Conservation (phyloP, 2,888 invertebrate species). For the Bombylius major region DNA sequence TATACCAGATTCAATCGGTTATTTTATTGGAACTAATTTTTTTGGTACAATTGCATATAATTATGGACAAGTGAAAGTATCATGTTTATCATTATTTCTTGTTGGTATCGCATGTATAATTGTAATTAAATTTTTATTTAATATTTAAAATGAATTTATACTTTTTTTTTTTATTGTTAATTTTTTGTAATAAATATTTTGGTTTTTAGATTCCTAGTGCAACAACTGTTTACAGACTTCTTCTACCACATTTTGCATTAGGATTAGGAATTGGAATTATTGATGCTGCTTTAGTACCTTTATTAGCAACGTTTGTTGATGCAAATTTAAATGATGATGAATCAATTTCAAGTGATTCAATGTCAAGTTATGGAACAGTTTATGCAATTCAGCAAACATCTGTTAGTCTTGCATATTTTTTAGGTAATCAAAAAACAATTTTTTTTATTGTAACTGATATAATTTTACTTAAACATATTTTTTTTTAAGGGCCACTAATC, state of each 20-base stretch:
- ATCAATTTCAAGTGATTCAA: conserved; percentile 17
- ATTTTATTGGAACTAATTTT: conserved; percentile 67
- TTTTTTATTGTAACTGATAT: neutral
- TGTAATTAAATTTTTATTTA: conserved; percentile 34
- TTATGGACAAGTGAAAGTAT: conserved; percentile 51
- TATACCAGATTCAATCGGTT: conserved; percentile 74
- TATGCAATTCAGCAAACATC: conserved; percentile 74
- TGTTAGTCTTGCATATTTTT: conserved; percentile 65
- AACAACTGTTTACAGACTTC: conserved; percentile 45
- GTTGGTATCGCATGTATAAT: conserved; percentile 50
- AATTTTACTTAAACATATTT: no score
- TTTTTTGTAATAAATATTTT: no score
- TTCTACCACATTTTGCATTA: conserved; percentile 64
- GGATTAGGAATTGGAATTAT: conserved; percentile 69
- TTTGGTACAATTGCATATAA: conserved; percentile 54
- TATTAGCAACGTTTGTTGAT: conserved; percentile 62
- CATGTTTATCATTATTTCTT: conserved; percentile 47
- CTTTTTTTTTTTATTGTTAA: neutral
- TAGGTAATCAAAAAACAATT: conserved; percentile 40
- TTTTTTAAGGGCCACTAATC: conserved; percentile 52
- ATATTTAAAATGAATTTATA: neutral
- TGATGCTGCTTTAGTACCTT: conserved; percentile 67
- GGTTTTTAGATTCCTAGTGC: conserved; percentile 49
- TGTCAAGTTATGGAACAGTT: conserved; percentile 60
- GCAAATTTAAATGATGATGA: conserved; percentile 28